Evolutionary conservation across 2,797 vertebrate genomes (phyloP), one percentile per base, ranked within the genome.

Genomic region (Rachycentron canadum): DNA sequence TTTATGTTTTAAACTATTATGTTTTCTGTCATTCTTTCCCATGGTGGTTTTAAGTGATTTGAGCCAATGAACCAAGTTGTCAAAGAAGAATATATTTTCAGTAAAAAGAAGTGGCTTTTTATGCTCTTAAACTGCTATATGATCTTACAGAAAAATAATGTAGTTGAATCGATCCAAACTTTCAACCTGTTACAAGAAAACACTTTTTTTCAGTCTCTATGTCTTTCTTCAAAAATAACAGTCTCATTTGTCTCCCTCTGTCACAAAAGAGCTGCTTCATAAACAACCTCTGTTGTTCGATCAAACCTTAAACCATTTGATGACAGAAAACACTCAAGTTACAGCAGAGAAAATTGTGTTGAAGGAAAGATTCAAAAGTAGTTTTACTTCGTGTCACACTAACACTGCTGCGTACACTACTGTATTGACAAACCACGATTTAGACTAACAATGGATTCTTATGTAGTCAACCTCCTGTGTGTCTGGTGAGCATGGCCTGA

Each of bases 181-280:
- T 61, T 9, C 11, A 64, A 14, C 11, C 19, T 28, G 34, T 53
- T 36, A 23, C 28, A 59, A 50, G 69, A 82, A 76, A 10, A 7
- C 25, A 62, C 63, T 52, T 52, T 30, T 17, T 70, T 73, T 82
- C 16, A 56, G 62, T 47, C 70, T 23, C 17, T 38, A 6, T 28
- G 49, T 78, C 40, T 55, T 34, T 55, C 61, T 28, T 30, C 9
- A n/a, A 50, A 49, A 61, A 41, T 41, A 78, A 36, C 67, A 53
- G 3, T 32, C 57, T 62, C 0, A 23, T 52, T 69, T 47, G 34
- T 12, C 66, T 65, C 61, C 50, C 56, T 81, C 63, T 25, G 49
- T 73, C 64, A 78, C 63, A 36, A 60, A 75, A 63, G 30, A 50
- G 34, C 50, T 74, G 55, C 28, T 43, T 67, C 73, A 73, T 72